These are phyloP conservation scores for Sebastes trivittatus DNA, from an alignment of 2,797 vertebrate species.

Conservation along the genomic window DNA sequence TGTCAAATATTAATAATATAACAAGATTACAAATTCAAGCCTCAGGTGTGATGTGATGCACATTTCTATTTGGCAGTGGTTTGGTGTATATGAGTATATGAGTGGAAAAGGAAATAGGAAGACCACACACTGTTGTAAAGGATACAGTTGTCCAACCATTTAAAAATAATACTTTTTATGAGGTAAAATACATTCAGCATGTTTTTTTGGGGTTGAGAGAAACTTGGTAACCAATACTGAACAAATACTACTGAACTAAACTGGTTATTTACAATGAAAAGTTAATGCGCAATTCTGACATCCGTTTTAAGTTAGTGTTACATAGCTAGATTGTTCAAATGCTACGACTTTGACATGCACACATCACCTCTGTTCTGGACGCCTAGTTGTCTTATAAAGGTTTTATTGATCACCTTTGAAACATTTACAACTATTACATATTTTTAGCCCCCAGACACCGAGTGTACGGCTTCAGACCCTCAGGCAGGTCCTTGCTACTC, in stretches of 20 bases:
- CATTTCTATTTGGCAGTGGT: not conserved
- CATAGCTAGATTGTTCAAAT: not conserved
- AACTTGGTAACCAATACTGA: not conserved
- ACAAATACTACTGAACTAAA: not conserved
- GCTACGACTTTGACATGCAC: not conserved
- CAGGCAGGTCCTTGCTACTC: constrained; percentile 22
- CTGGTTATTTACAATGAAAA: not conserved
- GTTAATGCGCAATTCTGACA: not conserved
- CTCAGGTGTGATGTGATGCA: not conserved
- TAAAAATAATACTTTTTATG: not conserved
- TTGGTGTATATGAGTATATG: not conserved
- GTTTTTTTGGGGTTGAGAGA: not conserved
- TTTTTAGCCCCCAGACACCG: not conserved
- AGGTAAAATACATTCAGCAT: not conserved
- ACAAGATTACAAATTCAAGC: not conserved
- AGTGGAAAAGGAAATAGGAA: not conserved
- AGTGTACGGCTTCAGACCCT: not conserved
- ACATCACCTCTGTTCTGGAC: not conserved
- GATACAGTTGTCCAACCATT: not conserved
- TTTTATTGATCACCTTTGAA: constrained; percentile 31
- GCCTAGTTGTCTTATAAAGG: constrained; percentile 9
- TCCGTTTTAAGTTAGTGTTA: not conserved
- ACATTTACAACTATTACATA: not conserved
- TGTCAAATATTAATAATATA: not conserved
- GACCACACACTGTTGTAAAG: not conserved